phyloP scores from a whole-genome alignment of 2,888 invertebrate species.

The Amaurobius ferox region DNA sequence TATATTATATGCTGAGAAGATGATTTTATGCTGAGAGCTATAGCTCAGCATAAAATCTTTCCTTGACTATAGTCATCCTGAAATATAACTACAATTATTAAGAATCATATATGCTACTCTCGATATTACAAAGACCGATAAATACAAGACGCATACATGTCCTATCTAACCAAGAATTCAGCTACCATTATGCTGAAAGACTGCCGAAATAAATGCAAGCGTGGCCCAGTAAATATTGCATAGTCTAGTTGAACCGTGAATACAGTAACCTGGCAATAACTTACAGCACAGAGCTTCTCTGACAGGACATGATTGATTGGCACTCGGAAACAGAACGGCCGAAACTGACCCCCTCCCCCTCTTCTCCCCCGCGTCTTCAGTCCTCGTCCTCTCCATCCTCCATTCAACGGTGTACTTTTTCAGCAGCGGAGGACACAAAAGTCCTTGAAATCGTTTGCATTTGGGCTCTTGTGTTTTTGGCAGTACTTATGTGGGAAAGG shows the following conservation, averaged over 20 bases:
- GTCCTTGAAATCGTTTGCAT: constrained; percentile 58
- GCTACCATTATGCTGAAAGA: too few relatives aligned
- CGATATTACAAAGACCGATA: too few relatives aligned
- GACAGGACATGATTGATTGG: constrained; percentile 59
- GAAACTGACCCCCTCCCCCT: constrained; percentile 5
- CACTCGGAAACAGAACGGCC: neutral
- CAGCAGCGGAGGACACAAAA: constrained; percentile 8
- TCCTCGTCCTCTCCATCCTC: neutral
- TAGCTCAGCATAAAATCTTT: too few relatives aligned
- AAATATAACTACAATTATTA: too few relatives aligned
- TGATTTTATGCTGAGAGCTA: too few relatives aligned
- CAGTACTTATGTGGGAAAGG: neutral
- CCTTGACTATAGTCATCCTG: too few relatives aligned
- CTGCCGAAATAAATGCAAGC: too few relatives aligned
- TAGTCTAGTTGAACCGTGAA: constrained; percentile 28
- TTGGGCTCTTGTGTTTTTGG: constrained; percentile 38
- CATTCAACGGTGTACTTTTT: constrained; percentile 15
- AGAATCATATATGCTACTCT: too few relatives aligned
- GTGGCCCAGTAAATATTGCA: constrained; percentile 40
- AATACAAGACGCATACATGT: too few relatives aligned
- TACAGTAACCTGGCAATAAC: constrained; percentile 69
- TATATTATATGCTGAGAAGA: too few relatives aligned
- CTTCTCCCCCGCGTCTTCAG: neutral
- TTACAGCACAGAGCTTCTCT: constrained; percentile 48
- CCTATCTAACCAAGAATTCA: too few relatives aligned